Conservation (phyloP, 2,888 invertebrate species). For the Myopa testacea region DNA sequence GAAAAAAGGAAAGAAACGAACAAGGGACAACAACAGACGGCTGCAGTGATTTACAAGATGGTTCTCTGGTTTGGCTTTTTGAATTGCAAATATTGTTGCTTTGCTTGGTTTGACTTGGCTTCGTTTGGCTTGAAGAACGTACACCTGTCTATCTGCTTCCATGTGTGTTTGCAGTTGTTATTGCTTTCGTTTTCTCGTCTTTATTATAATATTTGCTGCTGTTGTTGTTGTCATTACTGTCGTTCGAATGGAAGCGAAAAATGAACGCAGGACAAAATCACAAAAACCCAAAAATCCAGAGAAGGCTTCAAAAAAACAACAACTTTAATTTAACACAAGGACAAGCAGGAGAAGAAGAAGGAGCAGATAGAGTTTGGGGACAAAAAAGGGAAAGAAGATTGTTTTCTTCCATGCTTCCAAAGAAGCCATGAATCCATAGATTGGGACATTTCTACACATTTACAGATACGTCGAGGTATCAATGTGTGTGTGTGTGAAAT, state of each 20-base stretch:
- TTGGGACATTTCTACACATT: too few species aligned
- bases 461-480: too few species aligned
- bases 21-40: neutral
- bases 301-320: neutral
- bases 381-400: neutral
- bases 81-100: conserved; percentile 38
- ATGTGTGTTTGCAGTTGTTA: neutral
- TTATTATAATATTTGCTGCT: conserved; percentile 19
- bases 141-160: conserved; percentile 6
- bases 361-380: neutral
- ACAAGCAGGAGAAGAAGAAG: neutral
- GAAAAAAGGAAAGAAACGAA: neutral
- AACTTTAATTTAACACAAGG: neutral
- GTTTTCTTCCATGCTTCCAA: too few species aligned
- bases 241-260: conserved; percentile 11
- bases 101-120: conserved; percentile 5
- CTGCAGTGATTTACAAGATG: conserved; percentile 36
- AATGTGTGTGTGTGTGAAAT: conserved; percentile 40
- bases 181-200: conserved; percentile 1
- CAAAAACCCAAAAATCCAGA: neutral
- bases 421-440: too few species aligned
- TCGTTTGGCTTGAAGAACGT: neutral
- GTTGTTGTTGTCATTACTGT: neutral
- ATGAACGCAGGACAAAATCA: conserved; percentile 7
- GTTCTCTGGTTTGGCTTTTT: conserved; percentile 25